A percentile compares a stretch with the other conserved stretches of the same genome.
phyloP scores from a whole-genome alignment of 1,140 invertebrate species.

The Drosophila ananassae region DNA sequence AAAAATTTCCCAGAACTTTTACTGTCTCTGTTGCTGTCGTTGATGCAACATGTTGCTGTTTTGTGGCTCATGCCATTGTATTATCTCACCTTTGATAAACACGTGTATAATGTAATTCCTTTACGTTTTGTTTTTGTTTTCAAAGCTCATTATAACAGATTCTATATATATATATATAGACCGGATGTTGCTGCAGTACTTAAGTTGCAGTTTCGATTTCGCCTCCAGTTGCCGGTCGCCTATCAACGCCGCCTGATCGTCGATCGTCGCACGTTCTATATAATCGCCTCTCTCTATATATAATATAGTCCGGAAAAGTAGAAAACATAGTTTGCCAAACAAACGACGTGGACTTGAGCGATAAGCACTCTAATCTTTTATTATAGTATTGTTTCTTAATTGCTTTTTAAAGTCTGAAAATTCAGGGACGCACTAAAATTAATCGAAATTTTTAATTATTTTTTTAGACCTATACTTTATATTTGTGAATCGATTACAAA shows the following conservation, averaged over 20 bases:
- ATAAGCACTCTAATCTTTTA: constrained; percentile 11
- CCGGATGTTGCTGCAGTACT: constrained; percentile 8
- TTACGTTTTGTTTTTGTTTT: neutral
- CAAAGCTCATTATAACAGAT: constrained; percentile 21
- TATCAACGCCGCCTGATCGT: constrained; percentile 42
- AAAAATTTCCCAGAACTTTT: neutral
- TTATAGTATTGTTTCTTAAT: neutral
- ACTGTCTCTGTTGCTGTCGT: neutral
- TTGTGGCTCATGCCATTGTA: neutral
- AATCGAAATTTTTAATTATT: neutral
- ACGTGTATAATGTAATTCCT: neutral
- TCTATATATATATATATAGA: neutral
- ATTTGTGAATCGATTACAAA: neutral
- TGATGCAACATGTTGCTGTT: constrained; percentile 4
- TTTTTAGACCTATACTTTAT: neutral
- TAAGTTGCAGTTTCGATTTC: constrained; percentile 53
- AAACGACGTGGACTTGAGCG: neutral
- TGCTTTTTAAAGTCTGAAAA: neutral
- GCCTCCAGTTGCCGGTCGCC: constrained; percentile 45
- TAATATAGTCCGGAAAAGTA: neutral
- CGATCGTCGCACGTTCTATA: constrained; percentile 22
- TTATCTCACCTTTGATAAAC: no score
- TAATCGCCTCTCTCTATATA: neutral
- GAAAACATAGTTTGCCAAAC: constrained; percentile 10
- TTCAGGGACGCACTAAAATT: constrained; percentile 4